Evolutionary conservation across 2,797 vertebrate species (phyloP), one percentile per base, ranked within the genome.

Genomic region (Halcyon chelicuti): DNA sequence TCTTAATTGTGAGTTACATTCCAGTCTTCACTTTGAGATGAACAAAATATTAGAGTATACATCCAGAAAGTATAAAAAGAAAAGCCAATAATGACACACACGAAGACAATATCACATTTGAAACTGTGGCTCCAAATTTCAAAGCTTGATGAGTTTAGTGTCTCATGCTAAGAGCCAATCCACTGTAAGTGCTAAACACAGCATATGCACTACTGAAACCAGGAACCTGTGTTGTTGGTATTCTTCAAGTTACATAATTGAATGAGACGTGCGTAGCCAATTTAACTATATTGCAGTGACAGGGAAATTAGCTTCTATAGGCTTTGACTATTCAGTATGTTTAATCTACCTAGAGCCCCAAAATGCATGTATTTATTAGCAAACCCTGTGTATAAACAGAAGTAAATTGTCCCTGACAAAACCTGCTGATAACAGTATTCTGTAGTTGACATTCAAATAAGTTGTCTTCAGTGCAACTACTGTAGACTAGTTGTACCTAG

Each of bases 351-450:
- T 86, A 76, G 39, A 79, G 79, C 46, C 57, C 75, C 76, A 7
- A 96, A 94, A 96, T 94, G 76, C 61, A 91, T 51, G 85, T 89
- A 94, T 96, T 94, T 91, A 68, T 95, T 95, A 96, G 89, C 62
- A 88, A 92, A 81, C 23, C 44, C 39, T 51, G 62, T 86, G 67
- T 82, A 93, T 91, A 94, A 93, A 94, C 94, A 93, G 75, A 86
- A 88, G 55, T 72, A 94, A 94, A 81, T 93, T 3, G 4, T 9
- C 51, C 89, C 58, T 33, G 33, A 88, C 60, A 84, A 94, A 94
- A 70, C 25, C 62, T 84, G 82, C 82, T 86, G 70, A 51, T 91
- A 85, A 47, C 18, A 25, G n/a, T 62, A 33, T 94, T 88, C 80
- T 60, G 28, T 47, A 61, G 72, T 1, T 92, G 87, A 62, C 62